Evolutionary conservation across 2,113 vertebrate species (phyloP).

Genomic region (Halcyon malimbica): DNA sequence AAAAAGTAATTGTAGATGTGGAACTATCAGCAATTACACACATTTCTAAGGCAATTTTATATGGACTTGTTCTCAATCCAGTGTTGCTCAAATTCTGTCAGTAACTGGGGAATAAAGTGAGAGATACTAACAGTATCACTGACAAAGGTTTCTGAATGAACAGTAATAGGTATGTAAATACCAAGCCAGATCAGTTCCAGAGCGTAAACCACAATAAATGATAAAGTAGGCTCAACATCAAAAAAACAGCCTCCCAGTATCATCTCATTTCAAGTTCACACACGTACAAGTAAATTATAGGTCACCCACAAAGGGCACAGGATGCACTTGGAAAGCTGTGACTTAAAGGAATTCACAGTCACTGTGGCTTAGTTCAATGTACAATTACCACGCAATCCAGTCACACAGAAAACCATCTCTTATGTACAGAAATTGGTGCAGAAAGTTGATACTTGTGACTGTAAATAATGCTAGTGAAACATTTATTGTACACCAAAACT

Average conservation of each 20-base stretch:
- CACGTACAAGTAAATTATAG: background rate
- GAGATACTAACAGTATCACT: background rate
- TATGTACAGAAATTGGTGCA: background rate
- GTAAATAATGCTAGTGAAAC: background rate
- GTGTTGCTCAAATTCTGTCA: background rate
- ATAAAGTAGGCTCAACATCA: background rate
- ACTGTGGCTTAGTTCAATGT: background rate
- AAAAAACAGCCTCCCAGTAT: background rate
- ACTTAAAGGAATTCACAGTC: background rate
- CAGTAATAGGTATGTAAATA: background rate
- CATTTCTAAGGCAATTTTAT: background rate
- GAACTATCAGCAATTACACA: conserved; percentile 3
- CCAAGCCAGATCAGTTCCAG: background rate
- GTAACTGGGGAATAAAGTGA: background rate
- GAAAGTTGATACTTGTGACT: background rate
- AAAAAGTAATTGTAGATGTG: conserved; percentile 12
- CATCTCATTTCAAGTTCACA: background rate
- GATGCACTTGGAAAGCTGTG: background rate
- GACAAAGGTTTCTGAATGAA: background rate
- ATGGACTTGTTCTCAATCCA: background rate
- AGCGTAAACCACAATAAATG: background rate
- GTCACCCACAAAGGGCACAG: background rate
- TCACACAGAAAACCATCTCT: background rate
- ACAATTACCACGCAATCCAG: background rate
- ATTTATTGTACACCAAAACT: background rate